These are phyloP conservation scores for Leiothrix lutea DNA, from an alignment of 2,113 vertebrate genomes.

Conservation along the genomic window DNA sequence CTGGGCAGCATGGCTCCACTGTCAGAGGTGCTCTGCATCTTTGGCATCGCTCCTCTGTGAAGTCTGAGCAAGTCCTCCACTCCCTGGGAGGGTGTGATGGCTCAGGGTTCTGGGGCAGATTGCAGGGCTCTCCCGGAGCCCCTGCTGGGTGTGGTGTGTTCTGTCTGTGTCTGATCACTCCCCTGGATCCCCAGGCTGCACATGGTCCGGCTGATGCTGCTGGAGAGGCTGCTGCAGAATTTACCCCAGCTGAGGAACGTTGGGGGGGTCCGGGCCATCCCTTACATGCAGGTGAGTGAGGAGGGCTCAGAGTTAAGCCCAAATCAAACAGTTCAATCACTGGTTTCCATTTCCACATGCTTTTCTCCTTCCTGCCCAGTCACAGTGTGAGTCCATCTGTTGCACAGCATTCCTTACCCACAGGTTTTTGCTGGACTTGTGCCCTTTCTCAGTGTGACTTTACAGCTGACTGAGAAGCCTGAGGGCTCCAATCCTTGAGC, in stretches of 20 bases:
- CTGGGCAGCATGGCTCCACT: neutral
- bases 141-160: neutral
- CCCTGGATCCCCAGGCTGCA: slow-evolving; percentile 81
- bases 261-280: slow-evolving; percentile 94
- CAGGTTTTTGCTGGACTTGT: neutral
- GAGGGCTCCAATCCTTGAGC: neutral
- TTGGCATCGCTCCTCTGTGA: fast-evolving
- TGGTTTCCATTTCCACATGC: fast-evolving
- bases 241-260: slow-evolving; percentile 90
- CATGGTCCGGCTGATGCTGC: slow-evolving; percentile 95
- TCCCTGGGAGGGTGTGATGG: neutral
- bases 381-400: neutral
- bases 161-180: neutral
- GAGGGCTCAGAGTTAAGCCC: neutral
- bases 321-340: neutral
- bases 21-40: neutral
- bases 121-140: neutral
- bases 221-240: slow-evolving; percentile 93
- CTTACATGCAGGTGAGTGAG: slow-evolving; percentile 90
- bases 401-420: neutral
- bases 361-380: neutral
- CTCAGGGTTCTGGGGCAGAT: neutral
- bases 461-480: neutral
- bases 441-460: neutral
- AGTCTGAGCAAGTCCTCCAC: neutral